Conservation (phyloP, 1,140 invertebrate species). For the Venustaconcha ellipsiformis region DNA sequence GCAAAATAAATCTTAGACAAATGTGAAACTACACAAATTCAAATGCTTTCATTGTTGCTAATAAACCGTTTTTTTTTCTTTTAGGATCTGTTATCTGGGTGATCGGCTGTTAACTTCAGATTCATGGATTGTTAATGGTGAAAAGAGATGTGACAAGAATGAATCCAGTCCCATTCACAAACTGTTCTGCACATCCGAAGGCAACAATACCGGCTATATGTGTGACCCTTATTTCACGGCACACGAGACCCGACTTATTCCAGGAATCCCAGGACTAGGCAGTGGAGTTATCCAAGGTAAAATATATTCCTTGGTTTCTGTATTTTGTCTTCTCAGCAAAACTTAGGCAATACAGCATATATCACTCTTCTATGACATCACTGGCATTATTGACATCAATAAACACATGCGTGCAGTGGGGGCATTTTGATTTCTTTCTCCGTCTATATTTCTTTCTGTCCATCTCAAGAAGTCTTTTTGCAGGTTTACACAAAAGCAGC, state of each 20-base stretch:
- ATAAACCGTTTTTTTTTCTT: conserved; percentile 57
- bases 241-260: conserved; percentile 70
- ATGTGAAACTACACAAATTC: too few relatives aligned
- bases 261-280: conserved; percentile 83
- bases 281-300: conserved; percentile 83
- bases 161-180: conserved; percentile 63
- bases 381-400: too few relatives aligned
- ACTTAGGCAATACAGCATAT: too few relatives aligned
- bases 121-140: conserved; percentile 49
- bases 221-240: conserved; percentile 85
- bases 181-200: conserved; percentile 73
- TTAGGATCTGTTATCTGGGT: conserved; percentile 93
- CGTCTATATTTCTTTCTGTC: too few relatives aligned
- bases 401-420: too few relatives aligned
- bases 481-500: too few relatives aligned
- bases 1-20: too few relatives aligned
- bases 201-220: conserved; percentile 56
- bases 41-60: background rate
- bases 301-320: conserved; percentile 5
- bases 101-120: conserved; percentile 79
- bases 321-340: too few relatives aligned
- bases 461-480: too few relatives aligned
- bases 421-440: too few relatives aligned
- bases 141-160: conserved; percentile 80
- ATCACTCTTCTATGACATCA: too few relatives aligned